These are phyloP conservation scores for Esox niger DNA, from an alignment of 2,113 vertebrate genomes.

Conservation along the genomic window DNA sequence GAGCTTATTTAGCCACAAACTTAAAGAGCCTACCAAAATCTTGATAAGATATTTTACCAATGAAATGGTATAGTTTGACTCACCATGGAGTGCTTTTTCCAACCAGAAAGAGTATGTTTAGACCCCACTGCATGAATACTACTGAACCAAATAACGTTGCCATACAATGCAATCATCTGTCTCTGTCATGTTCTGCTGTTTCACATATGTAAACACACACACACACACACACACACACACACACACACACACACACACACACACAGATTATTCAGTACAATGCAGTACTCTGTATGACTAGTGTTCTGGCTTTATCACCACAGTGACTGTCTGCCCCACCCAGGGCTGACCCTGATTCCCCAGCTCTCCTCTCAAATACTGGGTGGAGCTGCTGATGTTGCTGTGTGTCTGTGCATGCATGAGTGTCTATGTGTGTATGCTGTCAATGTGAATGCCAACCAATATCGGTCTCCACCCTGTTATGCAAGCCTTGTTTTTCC, in stretches of 20 bases:
- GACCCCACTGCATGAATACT: too few species aligned
- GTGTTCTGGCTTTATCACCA: conserved; percentile 29
- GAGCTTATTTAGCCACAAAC: too few species aligned
- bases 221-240: too few species aligned
- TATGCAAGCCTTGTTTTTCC: conserved; percentile 63
- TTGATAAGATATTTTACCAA: too few species aligned
- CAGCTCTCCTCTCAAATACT: conserved; percentile 37
- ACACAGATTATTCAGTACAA: conserved; percentile 17
- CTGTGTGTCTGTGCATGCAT: conserved; percentile 35
- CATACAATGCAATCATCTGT: too few species aligned
- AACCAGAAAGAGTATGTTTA: too few species aligned
- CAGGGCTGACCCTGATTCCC: conserved; percentile 48
- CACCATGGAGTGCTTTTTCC: too few species aligned
- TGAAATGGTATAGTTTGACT: background rate
- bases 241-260: background rate
- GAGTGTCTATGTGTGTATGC: conserved; percentile 44
- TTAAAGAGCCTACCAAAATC: too few species aligned
- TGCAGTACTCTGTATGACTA: conserved; percentile 20
- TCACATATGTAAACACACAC: background rate
- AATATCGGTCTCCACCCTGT: conserved; percentile 64
- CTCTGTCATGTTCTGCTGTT: too few species aligned
- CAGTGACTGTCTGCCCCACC: conserved; percentile 56
- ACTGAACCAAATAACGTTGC: too few species aligned
- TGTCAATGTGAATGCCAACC: conserved; percentile 49
- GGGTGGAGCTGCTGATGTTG: conserved; percentile 42